Evolutionary conservation across 2,888 invertebrate species (phyloP).

Genomic region (Sepioteuthis lessoniana): DNA sequence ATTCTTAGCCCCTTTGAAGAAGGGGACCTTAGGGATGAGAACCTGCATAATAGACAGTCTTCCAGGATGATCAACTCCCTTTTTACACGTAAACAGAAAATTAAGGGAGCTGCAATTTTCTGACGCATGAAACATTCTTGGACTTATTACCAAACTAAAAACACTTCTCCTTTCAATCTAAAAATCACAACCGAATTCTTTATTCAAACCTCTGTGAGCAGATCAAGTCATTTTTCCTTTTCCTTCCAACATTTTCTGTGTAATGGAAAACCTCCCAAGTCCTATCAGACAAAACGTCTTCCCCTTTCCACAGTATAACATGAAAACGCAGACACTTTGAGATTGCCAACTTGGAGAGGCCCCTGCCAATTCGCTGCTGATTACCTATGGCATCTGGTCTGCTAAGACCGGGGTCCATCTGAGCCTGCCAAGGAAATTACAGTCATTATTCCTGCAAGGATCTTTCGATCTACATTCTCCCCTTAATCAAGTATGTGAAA

Average conservation of each 20-base stretch:
- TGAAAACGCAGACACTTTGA: background rate
- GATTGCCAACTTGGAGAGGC: background rate
- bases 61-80: background rate
- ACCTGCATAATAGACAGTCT: background rate
- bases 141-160: background rate
- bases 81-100: background rate
- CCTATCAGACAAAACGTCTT: background rate
- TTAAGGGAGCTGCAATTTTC: background rate
- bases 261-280: background rate
- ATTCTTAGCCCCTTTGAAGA: background rate
- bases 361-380: background rate
- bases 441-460: background rate
- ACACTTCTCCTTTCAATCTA: background rate
- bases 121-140: background rate
- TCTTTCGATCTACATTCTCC: background rate
- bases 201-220: background rate
- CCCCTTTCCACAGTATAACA: background rate
- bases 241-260: background rate
- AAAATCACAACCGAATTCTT: background rate
- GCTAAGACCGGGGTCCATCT: background rate
- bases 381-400: background rate
- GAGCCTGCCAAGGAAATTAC: background rate
- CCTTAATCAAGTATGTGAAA: background rate
- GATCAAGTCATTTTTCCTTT: background rate
- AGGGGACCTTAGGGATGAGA: background rate